Base-by-base conservation (phyloP, 1,140 invertebrate species). In the Bombus pascuorum region DNA sequence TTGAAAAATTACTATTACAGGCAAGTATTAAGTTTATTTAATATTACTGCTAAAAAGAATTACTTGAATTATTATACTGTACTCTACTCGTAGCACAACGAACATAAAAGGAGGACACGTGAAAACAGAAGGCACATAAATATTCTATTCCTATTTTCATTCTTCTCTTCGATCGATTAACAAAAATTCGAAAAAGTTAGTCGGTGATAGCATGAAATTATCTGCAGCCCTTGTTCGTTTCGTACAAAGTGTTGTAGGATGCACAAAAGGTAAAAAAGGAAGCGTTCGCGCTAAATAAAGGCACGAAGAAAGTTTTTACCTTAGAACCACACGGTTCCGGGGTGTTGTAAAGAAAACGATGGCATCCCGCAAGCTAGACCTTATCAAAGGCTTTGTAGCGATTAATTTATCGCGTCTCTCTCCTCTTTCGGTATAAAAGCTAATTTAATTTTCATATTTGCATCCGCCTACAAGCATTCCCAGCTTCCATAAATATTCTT, bases 361-460 rank as follows among this genome's bases (percentile, higher is more conserved):
- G 22, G 71, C 25, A 37, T 39, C 18, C 65, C 8, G 70, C 47
- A 28, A 28, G 37, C 68, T 28, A 47, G 44, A 73, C 57, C n/a
- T 81, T 81, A 81, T 81, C 80, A 81, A 81, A 68, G 75, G 57
- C 87, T 86, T 62, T 81, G 75, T 66, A 77, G 83, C 86, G 86
- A 91, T 91, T 91, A 91, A 90, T 90, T 91, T 90, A 73, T 79
- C 83, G 68, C 77, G 76, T 10, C 22, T 79, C 47, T 10, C 5
- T 72, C 32, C 47, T 13, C 15, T 75, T 44, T 72, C n/a, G 65
- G 73, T 76, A 83, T 76, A 68, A 85, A 57, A 80, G 76, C 75
- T 88, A 91, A 91, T 91, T 91, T 88, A 84, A 91, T 91, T 91
- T 86, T 81, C 85, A 90, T 87, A 87, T 81, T 87, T 75, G 75